Evolutionary conservation across 2,888 invertebrate genomes (phyloP), one percentile per base, ranked within the genome.

Genomic region (Laothoe populi): DNA sequence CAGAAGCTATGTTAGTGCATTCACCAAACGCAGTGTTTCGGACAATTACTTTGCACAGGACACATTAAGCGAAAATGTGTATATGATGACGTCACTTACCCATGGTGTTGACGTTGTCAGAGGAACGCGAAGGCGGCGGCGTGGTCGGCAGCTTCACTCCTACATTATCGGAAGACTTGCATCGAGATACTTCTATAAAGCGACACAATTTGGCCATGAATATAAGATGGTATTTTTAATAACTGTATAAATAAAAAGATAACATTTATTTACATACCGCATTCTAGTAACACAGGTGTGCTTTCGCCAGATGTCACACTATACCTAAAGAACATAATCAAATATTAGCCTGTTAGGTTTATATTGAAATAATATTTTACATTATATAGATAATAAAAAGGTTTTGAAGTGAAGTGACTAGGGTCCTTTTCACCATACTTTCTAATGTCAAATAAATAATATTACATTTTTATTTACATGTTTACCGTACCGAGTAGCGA

Each of bases 291-390:
- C 19, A 93, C 92, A 4, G 93, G 93, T 23, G 93, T 93, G 68
- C 93, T 93, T 77, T 93, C 93, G 38, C 93, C 93, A 10, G 93
- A 93, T 46, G 93, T 93, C 11, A 92, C 90, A 64, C 93, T 93
- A 71, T 93, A 93, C 92, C 93, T 93, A 80, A 59, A 79, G 81
- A 66, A 59, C 26, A 40, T 48, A 60, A 65, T 16, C 5, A 13
- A 64, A 5, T 24, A 40, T 49, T 23, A 53, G 8, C 45, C 13
- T 46, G 19, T 44, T 8, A 44, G 0, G 42, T 11, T 1, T 16
- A 16, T 40, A 13, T 40, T 13, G 3, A 40, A 40, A 13, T 42
- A 16, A 16, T n/a, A n/a, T n/a, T n/a, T n/a, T n/a, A n/a, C n/a
- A n/a, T n/a, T n/a, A n/a, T n/a, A n/a, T n/a, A n/a, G n/a, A 26